These are phyloP conservation scores for Mythimna loreyi DNA, from an alignment of 2,888 invertebrate species.

Conservation along the genomic window DNA sequence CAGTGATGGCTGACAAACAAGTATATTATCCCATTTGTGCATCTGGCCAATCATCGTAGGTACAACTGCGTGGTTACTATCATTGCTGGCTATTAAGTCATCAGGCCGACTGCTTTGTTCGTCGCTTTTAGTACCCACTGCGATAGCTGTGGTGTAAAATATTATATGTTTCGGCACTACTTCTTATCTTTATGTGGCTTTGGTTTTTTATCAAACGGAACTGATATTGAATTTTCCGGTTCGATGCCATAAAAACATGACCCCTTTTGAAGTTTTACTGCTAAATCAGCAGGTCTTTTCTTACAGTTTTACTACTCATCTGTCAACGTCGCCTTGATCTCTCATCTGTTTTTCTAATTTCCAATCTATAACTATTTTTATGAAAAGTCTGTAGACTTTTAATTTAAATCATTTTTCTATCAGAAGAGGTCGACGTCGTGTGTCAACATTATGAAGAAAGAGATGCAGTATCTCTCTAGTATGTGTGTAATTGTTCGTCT, in stretches of 20 bases:
- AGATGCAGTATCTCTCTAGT: no score
- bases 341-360: background rate
- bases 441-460: no score
- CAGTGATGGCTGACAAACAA: slow-evolving; percentile 30
- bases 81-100: slow-evolving; percentile 40
- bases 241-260: background rate
- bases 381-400: no score
- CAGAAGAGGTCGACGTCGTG: no score
- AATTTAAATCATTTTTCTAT: no score
- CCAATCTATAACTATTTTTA: background rate
- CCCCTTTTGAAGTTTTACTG: background rate
- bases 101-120: slow-evolving; percentile 36
- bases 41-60: slow-evolving; percentile 34
- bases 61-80: slow-evolving; percentile 27
- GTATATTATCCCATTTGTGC: slow-evolving; percentile 50
- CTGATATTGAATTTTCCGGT: background rate
- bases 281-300: no score
- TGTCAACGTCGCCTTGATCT: background rate
- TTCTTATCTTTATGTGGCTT: slow-evolving; percentile 20
- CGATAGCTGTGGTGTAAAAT: slow-evolving; percentile 1
- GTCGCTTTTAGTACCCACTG: background rate
- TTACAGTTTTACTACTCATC: background rate
- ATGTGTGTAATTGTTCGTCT: no score
- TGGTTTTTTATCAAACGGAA: slow-evolving; percentile 25
- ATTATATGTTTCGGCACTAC: background rate